A percentile compares a stretch with the other conserved stretches of the same genome.
Conservation (phyloP, 1,140 invertebrate species). For the Bombus polaris region DNA sequence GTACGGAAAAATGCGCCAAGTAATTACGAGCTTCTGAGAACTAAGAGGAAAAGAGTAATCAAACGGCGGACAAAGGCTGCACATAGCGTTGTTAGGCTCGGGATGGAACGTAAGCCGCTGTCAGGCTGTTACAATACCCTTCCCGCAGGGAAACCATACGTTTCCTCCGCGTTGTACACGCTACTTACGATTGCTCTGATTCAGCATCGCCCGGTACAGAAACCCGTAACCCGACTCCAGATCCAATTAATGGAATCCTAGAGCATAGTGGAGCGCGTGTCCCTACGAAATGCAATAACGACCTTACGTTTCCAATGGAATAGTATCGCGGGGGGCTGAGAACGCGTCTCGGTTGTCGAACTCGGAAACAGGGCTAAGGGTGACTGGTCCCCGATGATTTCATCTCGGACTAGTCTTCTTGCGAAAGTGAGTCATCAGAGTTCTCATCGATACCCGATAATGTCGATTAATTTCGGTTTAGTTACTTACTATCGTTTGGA, state of each 20-base stretch:
- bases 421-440: background rate
- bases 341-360: background rate
- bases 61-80: background rate
- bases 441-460: background rate
- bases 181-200: conserved; percentile 50
- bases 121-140: background rate
- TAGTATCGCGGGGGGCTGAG: conserved; percentile 39
- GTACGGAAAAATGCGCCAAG: background rate
- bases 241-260: conserved; percentile 71
- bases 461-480: conserved; percentile 5
- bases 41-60: background rate
- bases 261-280: conserved; percentile 48
- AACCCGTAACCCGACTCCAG: conserved; percentile 67
- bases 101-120: background rate
- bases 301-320: conserved; percentile 56
- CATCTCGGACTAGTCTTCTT: background rate
- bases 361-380: background rate
- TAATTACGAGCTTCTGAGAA: conserved; percentile 9
- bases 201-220: conserved; percentile 39
- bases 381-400: conserved; percentile 1
- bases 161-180: background rate
- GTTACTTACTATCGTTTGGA: background rate
- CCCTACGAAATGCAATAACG: conserved; percentile 62
- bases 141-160: conserved; percentile 27
- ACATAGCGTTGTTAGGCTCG: background rate